Evolutionary conservation across 2,797 vertebrate species (phyloP).

Genomic region (Ibycter americanus): DNA sequence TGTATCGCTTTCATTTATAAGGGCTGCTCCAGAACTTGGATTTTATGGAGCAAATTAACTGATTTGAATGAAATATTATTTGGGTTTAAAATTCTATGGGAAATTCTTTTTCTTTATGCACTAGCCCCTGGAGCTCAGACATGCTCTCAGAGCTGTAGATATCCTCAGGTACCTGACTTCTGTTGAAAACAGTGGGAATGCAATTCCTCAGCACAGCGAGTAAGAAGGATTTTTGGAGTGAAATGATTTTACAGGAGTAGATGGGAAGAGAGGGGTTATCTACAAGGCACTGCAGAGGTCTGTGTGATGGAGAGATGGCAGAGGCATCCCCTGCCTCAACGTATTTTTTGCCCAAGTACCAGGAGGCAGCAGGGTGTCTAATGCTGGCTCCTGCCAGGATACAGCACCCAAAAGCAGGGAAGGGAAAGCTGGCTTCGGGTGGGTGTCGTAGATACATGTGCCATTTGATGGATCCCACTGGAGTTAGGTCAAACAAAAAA

Average conservation of each 20-base stretch:
- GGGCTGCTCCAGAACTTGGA: not conserved
- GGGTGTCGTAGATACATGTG: accelerated
- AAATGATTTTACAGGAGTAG: not conserved
- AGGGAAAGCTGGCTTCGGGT: not conserved
- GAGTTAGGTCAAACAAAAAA: not conserved
- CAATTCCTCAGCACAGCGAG: not conserved
- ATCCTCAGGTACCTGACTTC: not conserved
- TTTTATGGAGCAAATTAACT: slow-evolving; percentile 7
- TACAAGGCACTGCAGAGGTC: not conserved
- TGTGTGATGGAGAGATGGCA: not conserved
- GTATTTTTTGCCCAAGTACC: not conserved
- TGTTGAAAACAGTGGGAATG: not conserved
- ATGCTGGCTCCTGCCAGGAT: not conserved
- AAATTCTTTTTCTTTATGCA: not conserved
- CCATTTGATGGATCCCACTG: not conserved
- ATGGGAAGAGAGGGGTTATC: not conserved
- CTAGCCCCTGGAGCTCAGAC: not conserved
- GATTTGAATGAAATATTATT: slow-evolving; percentile 26
- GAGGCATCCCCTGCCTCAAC: not conserved
- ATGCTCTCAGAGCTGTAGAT: not conserved
- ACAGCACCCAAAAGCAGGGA: not conserved
- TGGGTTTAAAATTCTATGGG: not conserved
- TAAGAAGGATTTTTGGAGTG: not conserved
- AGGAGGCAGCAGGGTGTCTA: not conserved
- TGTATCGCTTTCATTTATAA: not conserved